These are phyloP conservation scores for Clarias laeviceps DNA, from an alignment of 2,797 vertebrate species.

Conservation along the genomic window DNA sequence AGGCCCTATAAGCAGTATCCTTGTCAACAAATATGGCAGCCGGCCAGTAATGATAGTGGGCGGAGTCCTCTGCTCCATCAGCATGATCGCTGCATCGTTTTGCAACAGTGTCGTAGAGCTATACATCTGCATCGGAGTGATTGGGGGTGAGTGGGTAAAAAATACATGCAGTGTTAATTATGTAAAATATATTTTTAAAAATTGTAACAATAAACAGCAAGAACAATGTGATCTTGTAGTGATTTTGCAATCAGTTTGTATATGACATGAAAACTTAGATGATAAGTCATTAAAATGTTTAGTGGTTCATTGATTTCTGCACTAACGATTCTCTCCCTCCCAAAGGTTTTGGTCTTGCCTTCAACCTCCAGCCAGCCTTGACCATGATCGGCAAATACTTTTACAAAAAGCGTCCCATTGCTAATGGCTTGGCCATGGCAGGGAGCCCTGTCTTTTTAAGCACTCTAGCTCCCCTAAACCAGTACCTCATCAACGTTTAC, in stretches of 20 bases:
- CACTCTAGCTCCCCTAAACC: slow-evolving; percentile 92
- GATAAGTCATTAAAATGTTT: not conserved
- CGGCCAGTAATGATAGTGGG: slow-evolving; percentile 91
- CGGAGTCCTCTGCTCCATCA: slow-evolving; percentile 82
- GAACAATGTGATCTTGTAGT: not conserved
- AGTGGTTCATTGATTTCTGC: not conserved
- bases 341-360: slow-evolving; percentile 91
- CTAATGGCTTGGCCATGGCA: slow-evolving; percentile 94
- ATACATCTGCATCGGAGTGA: slow-evolving; percentile 90
- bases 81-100: slow-evolving; percentile 91
- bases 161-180: not conserved
- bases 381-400: slow-evolving; percentile 98
- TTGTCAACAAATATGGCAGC: slow-evolving; percentile 95
- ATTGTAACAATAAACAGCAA: not conserved
- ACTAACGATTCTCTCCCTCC: slow-evolving; percentile 11
- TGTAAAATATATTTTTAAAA: not conserved
- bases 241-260: not conserved
- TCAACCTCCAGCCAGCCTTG: slow-evolving; percentile 94
- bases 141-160: slow-evolving; percentile 81
- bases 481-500: slow-evolving; percentile 89
- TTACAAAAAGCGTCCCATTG: slow-evolving; percentile 88
- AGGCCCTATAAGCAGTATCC: slow-evolving; percentile 94
- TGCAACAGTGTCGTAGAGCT: slow-evolving; percentile 84
- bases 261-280: not conserved
- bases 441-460: slow-evolving; percentile 97